Conservation (phyloP, 1,140 invertebrate genomes). For the Lepidurus arcticus region DNA sequence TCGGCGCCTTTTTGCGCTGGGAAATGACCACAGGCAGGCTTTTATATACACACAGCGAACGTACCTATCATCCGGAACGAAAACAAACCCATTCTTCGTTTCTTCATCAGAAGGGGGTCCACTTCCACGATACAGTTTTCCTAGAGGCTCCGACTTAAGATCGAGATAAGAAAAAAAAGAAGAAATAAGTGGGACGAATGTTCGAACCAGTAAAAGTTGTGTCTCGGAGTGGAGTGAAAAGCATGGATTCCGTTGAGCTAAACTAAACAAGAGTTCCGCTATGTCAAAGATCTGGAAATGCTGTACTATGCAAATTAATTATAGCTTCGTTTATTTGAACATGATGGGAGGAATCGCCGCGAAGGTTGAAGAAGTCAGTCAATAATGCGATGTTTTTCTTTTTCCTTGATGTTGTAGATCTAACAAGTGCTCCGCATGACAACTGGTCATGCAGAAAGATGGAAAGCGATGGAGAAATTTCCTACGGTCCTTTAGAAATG, state of each 20-base stretch:
- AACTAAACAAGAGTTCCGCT: too few relatives aligned
- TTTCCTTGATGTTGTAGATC: neutral
- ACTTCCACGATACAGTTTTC: neutral
- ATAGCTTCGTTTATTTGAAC: neutral
- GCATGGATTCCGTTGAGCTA: too few relatives aligned
- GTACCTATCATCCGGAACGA: slow-evolving; percentile 6
- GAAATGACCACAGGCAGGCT: neutral
- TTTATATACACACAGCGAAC: neutral
- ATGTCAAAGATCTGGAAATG: too few relatives aligned
- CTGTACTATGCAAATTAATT: too few relatives aligned
- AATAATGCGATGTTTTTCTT: neutral
- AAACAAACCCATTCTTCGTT: neutral
- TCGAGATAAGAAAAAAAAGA: neutral
- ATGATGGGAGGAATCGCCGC: neutral
- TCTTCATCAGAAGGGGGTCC: neutral
- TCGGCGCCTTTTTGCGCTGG: neutral
- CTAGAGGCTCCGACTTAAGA: neutral
- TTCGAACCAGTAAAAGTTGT: neutral
- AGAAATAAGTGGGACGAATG: too few relatives aligned
- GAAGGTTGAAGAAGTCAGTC: neutral
- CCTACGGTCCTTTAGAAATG: neutral
- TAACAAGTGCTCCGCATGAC: neutral
- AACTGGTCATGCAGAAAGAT: slow-evolving; percentile 15
- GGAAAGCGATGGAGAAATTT: slow-evolving; percentile 4
- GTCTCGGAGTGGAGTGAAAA: too few relatives aligned